Conservation (phyloP, 2,888 invertebrate genomes). For the Laothoe populi region DNA sequence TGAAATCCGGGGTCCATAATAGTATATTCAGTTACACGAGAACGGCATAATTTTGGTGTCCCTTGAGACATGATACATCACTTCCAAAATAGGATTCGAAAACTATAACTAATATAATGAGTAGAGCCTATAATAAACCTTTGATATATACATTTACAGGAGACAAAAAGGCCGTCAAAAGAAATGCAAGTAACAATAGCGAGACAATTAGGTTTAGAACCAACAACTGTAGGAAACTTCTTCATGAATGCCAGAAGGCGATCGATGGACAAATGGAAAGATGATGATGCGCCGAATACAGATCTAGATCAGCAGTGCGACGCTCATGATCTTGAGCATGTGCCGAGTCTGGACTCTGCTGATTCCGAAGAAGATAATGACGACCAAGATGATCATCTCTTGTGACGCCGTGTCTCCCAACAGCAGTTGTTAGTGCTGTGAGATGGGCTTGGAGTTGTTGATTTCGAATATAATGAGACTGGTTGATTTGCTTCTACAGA, state of each 20-base stretch:
- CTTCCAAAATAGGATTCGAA: too few species aligned
- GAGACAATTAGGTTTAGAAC: constrained; percentile 97
- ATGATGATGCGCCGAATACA: constrained; percentile 91
- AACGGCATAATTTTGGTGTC: too few species aligned
- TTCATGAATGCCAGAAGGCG: constrained; percentile 99
- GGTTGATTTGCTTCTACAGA: background rate
- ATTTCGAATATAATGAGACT: constrained; percentile 36
- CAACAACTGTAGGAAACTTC: constrained; percentile 99
- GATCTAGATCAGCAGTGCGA: constrained; percentile 83
- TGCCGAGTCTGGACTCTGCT: constrained; percentile 73
- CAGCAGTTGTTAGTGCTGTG: constrained; percentile 80
- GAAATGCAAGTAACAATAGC: constrained; percentile 99
- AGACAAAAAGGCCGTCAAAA: constrained; percentile 99
- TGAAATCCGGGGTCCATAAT: too few species aligned
- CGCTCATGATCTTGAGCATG: constrained; percentile 78
- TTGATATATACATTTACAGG: constrained; percentile 84
- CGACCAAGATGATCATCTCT: constrained; percentile 76
- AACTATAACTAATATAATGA: too few species aligned
- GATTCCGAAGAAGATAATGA: constrained; percentile 79
- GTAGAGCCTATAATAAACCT: background rate
- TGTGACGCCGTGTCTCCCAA: constrained; percentile 80
- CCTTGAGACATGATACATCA: too few species aligned
- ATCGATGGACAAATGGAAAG: constrained; percentile 99
- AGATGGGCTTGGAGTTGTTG: constrained; percentile 62
- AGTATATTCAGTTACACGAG: too few species aligned